These are phyloP conservation scores for Oplegnathus fasciatus DNA, from an alignment of 2,113 vertebrate genomes.

Conservation along the genomic window DNA sequence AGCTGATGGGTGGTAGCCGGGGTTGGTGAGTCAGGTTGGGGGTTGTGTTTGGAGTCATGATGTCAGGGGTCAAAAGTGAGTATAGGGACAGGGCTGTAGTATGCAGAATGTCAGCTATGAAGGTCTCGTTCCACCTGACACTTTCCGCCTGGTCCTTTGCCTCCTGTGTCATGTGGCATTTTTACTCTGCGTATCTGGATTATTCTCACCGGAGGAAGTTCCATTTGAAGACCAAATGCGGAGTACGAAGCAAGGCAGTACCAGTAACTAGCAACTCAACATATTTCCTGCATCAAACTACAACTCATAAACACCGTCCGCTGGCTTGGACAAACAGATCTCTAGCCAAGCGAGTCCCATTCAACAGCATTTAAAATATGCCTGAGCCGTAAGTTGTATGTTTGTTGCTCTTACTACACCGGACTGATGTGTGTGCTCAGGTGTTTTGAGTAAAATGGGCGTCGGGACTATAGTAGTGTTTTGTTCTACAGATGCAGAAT, in stretches of 20 bases:
- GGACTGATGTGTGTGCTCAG: neutral
- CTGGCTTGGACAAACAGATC: neutral
- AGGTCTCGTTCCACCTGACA: conserved; percentile 41
- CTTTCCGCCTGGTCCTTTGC: neutral
- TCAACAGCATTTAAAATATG: conserved; percentile 5
- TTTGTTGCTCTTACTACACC: neutral
- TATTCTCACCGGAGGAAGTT: neutral
- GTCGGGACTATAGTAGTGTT: neutral
- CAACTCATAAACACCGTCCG: neutral
- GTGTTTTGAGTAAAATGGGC: conserved; percentile 11
- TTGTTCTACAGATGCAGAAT: conserved; percentile 25
- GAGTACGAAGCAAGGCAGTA: neutral
- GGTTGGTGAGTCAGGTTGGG: conserved; percentile 26
- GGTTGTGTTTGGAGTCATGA: conserved; percentile 6
- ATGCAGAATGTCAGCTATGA: conserved; percentile 46
- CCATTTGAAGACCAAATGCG: neutral
- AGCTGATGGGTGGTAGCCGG: neutral
- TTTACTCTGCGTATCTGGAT: conserved; percentile 1
- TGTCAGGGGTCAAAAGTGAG: conserved; percentile 46
- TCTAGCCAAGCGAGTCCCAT: neutral
- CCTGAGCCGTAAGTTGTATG: neutral
- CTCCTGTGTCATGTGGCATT: conserved; percentile 4
- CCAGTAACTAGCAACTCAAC: neutral
- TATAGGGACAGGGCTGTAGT: conserved; percentile 35
- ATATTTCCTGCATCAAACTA: neutral